phyloP scores from a whole-genome alignment of 2,113 vertebrate genomes.

The Propithecus coquereli region DNA sequence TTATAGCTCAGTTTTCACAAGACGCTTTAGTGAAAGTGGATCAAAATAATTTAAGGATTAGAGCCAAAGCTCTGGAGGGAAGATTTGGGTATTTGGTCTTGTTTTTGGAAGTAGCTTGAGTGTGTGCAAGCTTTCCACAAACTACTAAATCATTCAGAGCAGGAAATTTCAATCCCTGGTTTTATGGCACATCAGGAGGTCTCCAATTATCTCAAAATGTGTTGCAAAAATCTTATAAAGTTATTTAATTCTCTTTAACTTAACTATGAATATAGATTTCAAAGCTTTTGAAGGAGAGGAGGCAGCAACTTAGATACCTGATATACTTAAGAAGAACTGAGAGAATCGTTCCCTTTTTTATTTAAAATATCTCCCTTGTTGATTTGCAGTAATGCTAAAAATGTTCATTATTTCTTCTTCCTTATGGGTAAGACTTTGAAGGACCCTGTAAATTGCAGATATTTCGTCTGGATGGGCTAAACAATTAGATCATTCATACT shows the following conservation, averaged over 20 bases:
- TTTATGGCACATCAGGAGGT: neutral
- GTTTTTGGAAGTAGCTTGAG: neutral
- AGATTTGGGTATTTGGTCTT: constrained; percentile 17
- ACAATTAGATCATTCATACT: neutral
- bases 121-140: neutral
- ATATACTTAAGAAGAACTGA: neutral
- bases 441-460: neutral
- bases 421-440: neutral
- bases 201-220: constrained; percentile 23
- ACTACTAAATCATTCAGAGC: neutral
- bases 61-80: neutral
- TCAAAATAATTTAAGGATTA: constrained; percentile 41
- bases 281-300: neutral
- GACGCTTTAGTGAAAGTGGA: neutral
- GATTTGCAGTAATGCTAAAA: neutral
- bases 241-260: constrained; percentile 6
- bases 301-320: neutral
- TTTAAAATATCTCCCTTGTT: neutral
- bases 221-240: constrained; percentile 28
- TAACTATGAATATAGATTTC: constrained; percentile 17
- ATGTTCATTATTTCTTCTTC: neutral
- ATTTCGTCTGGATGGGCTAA: neutral
- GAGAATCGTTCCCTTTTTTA: neutral
- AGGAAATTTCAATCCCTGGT: neutral
- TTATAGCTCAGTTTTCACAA: constrained; percentile 32